Percentiles rank a stretch among this genome's conserved stretches.
phyloP scores from a whole-genome alignment of 1,140 invertebrate genomes.

The Ceratina calcarata region DNA sequence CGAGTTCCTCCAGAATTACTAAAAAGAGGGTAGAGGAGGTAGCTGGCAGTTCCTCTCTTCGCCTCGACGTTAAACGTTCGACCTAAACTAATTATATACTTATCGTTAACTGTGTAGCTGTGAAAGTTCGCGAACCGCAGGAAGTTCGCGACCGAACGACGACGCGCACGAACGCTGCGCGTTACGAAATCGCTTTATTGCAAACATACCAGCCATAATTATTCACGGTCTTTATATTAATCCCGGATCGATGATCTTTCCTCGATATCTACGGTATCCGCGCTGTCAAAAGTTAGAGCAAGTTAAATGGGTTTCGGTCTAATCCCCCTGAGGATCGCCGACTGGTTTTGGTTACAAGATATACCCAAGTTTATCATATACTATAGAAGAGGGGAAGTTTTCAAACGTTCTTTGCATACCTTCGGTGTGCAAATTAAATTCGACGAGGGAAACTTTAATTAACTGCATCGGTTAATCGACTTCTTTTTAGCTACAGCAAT shows the following conservation, averaged over 20 bases:
- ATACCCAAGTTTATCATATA: background rate
- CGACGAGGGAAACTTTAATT: background rate
- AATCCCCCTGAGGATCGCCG: background rate
- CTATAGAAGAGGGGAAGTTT: too few species aligned
- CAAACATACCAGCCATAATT: conserved; percentile 20
- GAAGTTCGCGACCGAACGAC: conserved; percentile 10
- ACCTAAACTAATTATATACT: conserved; percentile 41
- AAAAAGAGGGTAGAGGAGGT: background rate
- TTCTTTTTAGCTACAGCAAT: background rate
- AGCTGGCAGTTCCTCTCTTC: too few species aligned
- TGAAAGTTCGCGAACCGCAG: conserved; percentile 21
- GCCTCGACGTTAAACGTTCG: too few species aligned
- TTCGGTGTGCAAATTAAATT: background rate
- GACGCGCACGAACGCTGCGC: too few species aligned
- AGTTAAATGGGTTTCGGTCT: conserved; percentile 15
- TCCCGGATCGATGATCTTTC: conserved; percentile 14
- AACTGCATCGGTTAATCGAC: background rate
- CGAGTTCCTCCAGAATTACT: background rate
- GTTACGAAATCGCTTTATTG: background rate
- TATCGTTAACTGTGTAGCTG: conserved; percentile 22
- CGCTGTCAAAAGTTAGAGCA: conserved; percentile 7
- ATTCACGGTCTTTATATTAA: conserved; percentile 34
- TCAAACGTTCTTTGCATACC: background rate
- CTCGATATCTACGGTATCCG: background rate
- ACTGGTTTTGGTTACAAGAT: background rate